These are phyloP conservation scores for Chlorodrepanis virens DNA, from an alignment of 2,113 vertebrate genomes.

Conservation along the genomic window DNA sequence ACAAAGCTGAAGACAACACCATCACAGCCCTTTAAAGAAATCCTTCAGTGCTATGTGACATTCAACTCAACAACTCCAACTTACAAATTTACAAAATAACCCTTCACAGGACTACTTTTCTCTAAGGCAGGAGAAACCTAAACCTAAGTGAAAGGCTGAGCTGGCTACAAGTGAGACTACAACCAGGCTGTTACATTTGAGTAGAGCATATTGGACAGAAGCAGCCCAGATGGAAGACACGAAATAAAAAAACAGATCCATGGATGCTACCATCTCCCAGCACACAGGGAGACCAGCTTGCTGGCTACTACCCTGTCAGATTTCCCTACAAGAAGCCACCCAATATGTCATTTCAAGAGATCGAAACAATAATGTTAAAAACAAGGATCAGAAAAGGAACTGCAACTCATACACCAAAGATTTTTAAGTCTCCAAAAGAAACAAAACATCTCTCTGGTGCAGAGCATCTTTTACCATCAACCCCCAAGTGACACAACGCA, in stretches of 20 bases:
- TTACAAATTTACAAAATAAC: not conserved
- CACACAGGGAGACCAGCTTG: not conserved
- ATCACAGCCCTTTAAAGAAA: not conserved
- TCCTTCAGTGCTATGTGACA: accelerated
- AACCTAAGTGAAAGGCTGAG: not conserved
- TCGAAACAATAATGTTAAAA: not conserved
- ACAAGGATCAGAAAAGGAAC: not conserved
- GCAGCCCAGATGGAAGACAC: conserved; percentile 16
- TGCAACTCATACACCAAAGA: not conserved
- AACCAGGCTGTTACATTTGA: not conserved
- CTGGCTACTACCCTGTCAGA: not conserved
- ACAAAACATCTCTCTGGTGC: not conserved
- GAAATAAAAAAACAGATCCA: not conserved
- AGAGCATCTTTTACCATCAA: not conserved
- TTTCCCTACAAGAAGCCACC: not conserved
- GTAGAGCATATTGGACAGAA: not conserved
- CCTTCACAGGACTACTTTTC: accelerated
- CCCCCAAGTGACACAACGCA: accelerated
- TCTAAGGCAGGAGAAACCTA: not conserved
- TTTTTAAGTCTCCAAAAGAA: not conserved
- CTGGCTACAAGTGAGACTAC: not conserved
- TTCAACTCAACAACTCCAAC: not conserved
- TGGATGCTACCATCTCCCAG: not conserved
- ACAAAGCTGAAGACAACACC: not conserved
- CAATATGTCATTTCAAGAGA: not conserved